Conservation (phyloP, 2,113 vertebrate species). For the Tautogolabrus adspersus region DNA sequence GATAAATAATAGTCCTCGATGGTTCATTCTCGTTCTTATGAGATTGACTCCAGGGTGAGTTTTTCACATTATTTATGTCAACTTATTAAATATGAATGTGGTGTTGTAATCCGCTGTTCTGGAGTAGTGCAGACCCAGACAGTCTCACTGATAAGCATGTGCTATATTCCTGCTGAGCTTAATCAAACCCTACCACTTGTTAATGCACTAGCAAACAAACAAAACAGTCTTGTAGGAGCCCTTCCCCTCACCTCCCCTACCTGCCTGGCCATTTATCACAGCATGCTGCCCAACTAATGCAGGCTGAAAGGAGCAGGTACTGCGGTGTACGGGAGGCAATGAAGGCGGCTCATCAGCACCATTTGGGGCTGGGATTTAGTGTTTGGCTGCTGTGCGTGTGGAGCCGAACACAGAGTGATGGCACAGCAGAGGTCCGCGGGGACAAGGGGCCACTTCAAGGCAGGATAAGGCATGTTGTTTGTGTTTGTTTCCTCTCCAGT, state of each 20-base stretch:
- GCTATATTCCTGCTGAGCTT: conserved; percentile 58
- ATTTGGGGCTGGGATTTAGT: conserved; percentile 27
- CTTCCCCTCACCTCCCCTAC: conserved; percentile 32
- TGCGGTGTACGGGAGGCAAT: not conserved
- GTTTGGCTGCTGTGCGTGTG: conserved; percentile 26
- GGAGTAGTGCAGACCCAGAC: conserved; percentile 18
- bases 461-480: conserved; percentile 76
- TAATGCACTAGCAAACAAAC: conserved; percentile 74
- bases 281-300: conserved; percentile 55
- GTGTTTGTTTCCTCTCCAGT: conserved; percentile 71
- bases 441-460: conserved; percentile 65
- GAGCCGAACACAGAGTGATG: conserved; percentile 53
- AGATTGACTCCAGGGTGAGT: not conserved
- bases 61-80: conserved; percentile 26
- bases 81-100: conserved; percentile 34
- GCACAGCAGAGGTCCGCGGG: conserved; percentile 54
- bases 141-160: conserved; percentile 51
- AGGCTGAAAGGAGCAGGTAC: conserved; percentile 44
- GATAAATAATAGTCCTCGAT: too few relatives aligned
- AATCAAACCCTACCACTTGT: conserved; percentile 73
- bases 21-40: not conserved
- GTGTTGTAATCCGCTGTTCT: conserved; percentile 36
- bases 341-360: conserved; percentile 13
- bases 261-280: conserved; percentile 75
- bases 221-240: conserved; percentile 71